Evolutionary conservation across 2,797 vertebrate species (phyloP), one percentile per base, ranked within the genome.

Genomic region (Alca torda): DNA sequence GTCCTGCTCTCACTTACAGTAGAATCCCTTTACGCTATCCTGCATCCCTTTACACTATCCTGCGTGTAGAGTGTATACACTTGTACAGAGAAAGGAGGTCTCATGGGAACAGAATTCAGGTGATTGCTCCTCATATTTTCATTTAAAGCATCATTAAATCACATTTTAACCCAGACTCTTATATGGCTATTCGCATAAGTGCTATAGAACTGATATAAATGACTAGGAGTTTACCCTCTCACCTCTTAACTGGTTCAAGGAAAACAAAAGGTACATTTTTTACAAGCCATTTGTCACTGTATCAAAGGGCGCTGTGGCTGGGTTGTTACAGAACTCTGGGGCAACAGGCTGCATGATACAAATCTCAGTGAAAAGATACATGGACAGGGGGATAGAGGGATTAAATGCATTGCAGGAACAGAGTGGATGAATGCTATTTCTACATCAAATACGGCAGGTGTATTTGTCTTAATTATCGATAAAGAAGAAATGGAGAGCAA

Each of bases 391-490:
- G 9, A 54, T 4, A 68, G 16, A 70, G 7, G 21, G 82, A 73
- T 54, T 16, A 65, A 69, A 81, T 30, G 12, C 15, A 17, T 28
- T 61, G 16, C 14, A 76, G 56, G 25, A 79, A n/a, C 13, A 60
- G 21, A 57, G 53, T 56, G 48, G 30, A 77, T 23, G 17, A 82
- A 84, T 73, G 43, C 1, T 81, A 1, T 83, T 86, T 88, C 85
- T 81, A 43, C 15, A 39, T 20, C 3, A 4, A 74, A 65, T 0
- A 1, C 6, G 56, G 53, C 17, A 74, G 21, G 7, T 63, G 45
- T 53, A 57, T 72, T 86, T 88, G 5, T 51, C 60, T 60, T 77
- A 89, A 87, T 25, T 77, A 85, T 94, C 16, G 21, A 75, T 56
- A 82, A 60, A 57, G 28, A 16, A 80, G 50, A 87, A 87, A n/a